Percentiles rank a stretch among this genome's conserved stretches.
Evolutionary conservation across 2,113 vertebrate genomes (phyloP).

Genomic region (Hippotragus niger): DNA sequence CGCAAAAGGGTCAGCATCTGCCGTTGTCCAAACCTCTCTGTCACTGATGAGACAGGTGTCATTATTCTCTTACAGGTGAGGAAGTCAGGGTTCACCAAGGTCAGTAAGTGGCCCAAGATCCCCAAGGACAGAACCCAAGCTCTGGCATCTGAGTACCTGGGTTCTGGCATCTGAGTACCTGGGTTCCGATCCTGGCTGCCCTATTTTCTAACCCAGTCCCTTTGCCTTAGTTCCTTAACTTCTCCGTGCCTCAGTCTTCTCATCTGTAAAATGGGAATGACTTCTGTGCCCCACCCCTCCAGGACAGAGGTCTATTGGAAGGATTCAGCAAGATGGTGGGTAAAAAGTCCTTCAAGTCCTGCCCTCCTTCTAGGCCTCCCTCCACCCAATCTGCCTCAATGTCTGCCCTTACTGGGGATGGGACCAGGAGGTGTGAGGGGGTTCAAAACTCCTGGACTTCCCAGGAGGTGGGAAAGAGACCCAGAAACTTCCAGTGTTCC

Average conservation of each 20-base stretch:
- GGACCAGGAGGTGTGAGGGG: not conserved
- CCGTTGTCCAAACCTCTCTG: not conserved
- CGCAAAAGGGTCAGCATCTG: not conserved
- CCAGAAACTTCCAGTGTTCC: not conserved
- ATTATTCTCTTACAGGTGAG: not conserved
- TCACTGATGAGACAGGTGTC: not conserved
- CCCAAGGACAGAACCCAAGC: not conserved
- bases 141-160: not conserved
- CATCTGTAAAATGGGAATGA: not conserved
- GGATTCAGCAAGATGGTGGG: not conserved
- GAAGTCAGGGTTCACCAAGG: not conserved
- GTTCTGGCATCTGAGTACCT: not conserved
- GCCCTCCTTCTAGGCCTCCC: not conserved
- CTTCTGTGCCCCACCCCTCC: not conserved
- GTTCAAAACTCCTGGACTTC: not conserved
- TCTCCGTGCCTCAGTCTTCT: not conserved
- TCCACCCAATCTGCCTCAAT: not conserved
- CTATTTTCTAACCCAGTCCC: not conserved
- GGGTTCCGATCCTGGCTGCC: not conserved
- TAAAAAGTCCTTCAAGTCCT: not conserved
- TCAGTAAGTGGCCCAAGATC: not conserved
- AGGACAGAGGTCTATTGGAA: not conserved
- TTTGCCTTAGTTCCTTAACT: not conserved
- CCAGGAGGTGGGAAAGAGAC: not conserved
- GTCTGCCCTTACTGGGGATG: not conserved